These are phyloP conservation scores for Harpalus rufipes DNA, from an alignment of 2,888 invertebrate genomes.

Conservation along the genomic window DNA sequence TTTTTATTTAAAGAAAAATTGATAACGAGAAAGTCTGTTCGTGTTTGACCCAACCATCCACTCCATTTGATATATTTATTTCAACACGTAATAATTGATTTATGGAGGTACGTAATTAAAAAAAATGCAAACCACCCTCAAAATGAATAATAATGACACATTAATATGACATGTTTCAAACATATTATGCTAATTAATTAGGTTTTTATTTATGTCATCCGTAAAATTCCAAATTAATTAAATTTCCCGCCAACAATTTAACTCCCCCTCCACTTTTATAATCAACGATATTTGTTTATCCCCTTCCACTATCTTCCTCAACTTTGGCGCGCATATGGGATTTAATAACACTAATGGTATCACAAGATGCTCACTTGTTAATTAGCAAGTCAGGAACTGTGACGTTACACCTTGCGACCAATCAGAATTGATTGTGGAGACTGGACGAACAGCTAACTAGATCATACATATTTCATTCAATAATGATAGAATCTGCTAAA, in stretches of 20 bases:
- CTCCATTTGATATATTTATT: too few species aligned
- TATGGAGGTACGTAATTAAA: background rate
- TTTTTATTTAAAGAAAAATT: too few species aligned
- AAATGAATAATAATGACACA: background rate
- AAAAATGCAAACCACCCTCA: background rate
- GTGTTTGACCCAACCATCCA: too few species aligned
- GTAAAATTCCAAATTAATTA: background rate
- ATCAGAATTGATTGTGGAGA: background rate
- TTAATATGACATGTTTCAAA: background rate
- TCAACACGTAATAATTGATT: background rate
- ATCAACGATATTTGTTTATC: too few species aligned
- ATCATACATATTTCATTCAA: conserved; percentile 46
- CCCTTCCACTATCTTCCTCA: background rate
- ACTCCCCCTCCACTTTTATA: too few species aligned
- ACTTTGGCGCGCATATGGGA: background rate
- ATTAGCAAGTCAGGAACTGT: background rate
- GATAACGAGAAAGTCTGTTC: too few species aligned
- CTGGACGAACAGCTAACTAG: conserved; percentile 19
- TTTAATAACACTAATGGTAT: background rate
- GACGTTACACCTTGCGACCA: background rate
- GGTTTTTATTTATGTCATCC: background rate
- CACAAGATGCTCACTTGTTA: conserved; percentile 1
- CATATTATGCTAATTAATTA: conserved; percentile 3
- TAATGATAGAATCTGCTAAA: conserved; percentile 36
- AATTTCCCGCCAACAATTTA: too few species aligned